Conservation (phyloP, 2,797 vertebrate genomes). For the Falco peregrinus region DNA sequence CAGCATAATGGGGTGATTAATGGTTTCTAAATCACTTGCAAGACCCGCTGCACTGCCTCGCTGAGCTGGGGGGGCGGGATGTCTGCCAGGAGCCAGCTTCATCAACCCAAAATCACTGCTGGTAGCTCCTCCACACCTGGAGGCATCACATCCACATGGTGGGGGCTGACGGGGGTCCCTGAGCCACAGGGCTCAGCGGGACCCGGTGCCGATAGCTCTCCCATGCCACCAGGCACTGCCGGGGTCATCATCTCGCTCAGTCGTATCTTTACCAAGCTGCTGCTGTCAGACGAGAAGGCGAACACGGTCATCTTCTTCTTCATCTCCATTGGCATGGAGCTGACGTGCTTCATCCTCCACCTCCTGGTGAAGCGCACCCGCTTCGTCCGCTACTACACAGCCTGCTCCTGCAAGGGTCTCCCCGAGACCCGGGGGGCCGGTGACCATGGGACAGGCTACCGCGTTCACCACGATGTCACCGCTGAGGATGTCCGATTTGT, state of each 20-base stretch:
- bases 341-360: constrained; percentile 93
- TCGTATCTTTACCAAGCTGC: constrained; percentile 96
- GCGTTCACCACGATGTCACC: constrained; percentile 90
- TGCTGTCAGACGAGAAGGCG: constrained; percentile 88
- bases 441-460: constrained; percentile 79
- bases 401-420: constrained; percentile 67
- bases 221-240: constrained; percentile 84
- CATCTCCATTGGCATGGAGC: constrained; percentile 91
- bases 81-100: background rate
- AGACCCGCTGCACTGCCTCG: background rate
- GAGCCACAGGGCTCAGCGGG: rapidly evolving
- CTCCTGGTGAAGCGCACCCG: constrained; percentile 88
- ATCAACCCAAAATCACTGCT: background rate
- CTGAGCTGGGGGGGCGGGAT: background rate
- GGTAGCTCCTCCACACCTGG: rapidly evolving
- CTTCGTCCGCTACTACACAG: constrained; percentile 90
- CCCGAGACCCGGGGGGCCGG: constrained; percentile 47
- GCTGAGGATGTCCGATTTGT: constrained; percentile 91
- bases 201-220: rapidly evolving
- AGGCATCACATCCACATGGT: rapidly evolving
- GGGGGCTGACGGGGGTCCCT: background rate
- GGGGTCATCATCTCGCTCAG: constrained; percentile 96
- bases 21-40: background rate
- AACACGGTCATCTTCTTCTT: constrained; percentile 98
- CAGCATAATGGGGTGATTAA: rapidly evolving